Base-by-base conservation (phyloP, 2,797 vertebrate genomes). In the Thunnus albacares region DNA sequence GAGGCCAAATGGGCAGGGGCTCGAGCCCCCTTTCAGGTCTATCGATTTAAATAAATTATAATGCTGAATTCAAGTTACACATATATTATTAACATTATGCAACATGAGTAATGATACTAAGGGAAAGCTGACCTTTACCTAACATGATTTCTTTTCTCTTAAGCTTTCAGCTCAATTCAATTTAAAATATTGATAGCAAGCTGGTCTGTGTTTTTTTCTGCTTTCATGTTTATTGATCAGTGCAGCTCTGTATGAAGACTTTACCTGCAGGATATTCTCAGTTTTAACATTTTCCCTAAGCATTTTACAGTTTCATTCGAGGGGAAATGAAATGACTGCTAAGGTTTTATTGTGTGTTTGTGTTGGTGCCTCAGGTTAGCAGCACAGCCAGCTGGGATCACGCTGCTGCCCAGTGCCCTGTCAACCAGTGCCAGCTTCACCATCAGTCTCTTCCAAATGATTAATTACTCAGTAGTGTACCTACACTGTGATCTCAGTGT, bases 391-490 rank as follows among this genome's bases (percentile, higher is more conserved):
- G 79, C 73, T 1, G 93, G 94, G 84, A 94, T 95, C 89, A 89
- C 85, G 33, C 70, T 92, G 71, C 91, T 94, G 87, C 91, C 92
- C 77, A 92, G 83, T 24, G 68, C 78, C 47, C 49, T 93, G 87
- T 88, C 95, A 90, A 80, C 91, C 60, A 83, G 77, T 68, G 85
- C 92, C 84, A 93, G 93, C 89, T 95, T 96, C 91, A 93, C 93
- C 91, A 95, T 96, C 94, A 95, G 92, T 94, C 96, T 96, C 82
- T 95, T 96, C 89, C 95, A 95, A 91, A 95, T 96, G 96, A 95
- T 97, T 92, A 96, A 97, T 92, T 95, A 94, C 90, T 94, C 95
- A 0, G 71, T 84, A 58, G 95, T 89, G 64, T 96, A 96, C 89
- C 81, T 96, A 87, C 96, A 95, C 94, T 96, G 95, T 53, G 91